These are phyloP conservation scores for Oreohelix idahoensis DNA, from an alignment of 1,140 invertebrate genomes.

Conservation along the genomic window DNA sequence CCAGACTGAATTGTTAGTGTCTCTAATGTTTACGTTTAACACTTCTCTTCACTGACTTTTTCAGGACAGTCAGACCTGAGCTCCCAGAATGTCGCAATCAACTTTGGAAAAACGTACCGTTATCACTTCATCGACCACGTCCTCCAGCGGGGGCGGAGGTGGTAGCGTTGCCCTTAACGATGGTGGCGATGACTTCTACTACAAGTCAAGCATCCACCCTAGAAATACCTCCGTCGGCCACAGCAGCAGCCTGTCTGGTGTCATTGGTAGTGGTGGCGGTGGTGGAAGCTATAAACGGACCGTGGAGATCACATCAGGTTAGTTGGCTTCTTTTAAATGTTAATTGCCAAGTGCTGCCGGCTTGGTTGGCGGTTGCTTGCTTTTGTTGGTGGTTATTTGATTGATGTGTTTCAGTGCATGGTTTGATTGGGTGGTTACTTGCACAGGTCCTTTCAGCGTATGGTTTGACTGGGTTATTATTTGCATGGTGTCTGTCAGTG, in stretches of 20 bases:
- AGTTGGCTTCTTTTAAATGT: background rate
- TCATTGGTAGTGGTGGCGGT: conserved; percentile 39
- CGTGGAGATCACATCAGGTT: conserved; percentile 55
- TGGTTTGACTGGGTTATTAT: no score
- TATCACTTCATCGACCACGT: background rate
- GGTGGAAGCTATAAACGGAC: conserved; percentile 51
- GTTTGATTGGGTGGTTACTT: no score
- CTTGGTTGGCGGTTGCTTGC: no score
- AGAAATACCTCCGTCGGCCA: conserved; percentile 50
- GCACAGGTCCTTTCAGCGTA: no score
- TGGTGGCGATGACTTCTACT: conserved; percentile 47
- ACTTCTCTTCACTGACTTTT: no score
- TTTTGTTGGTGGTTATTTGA: no score
- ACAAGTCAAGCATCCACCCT: conserved; percentile 61
- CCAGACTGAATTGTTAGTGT: no score
- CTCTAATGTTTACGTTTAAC: no score
- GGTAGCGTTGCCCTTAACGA: conserved; percentile 25
- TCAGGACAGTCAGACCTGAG: background rate
- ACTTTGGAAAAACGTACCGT: conserved; percentile 24
- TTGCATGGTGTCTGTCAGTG: no score
- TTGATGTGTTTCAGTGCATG: no score
- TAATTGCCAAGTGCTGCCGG: no score
- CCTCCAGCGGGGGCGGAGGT: background rate
- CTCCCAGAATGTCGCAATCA: background rate
- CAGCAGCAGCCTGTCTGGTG: conserved; percentile 42